Base-by-base conservation (phyloP, 2,797 vertebrate genomes). In the Nothura maculosa region DNA sequence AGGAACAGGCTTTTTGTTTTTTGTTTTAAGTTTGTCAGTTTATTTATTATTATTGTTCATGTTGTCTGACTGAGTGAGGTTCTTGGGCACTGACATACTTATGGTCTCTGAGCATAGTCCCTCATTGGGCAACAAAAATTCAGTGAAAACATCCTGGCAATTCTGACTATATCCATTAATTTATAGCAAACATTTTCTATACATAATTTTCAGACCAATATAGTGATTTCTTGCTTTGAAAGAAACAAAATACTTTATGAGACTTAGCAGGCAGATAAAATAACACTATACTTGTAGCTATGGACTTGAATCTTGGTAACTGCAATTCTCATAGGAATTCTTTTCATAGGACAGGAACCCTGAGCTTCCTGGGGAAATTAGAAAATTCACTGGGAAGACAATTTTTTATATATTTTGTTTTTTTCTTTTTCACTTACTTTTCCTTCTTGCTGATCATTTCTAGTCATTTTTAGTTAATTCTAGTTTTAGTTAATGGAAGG, bases 261-360 rank as follows among this genome's bases (percentile, higher is more conserved):
- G 34, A 43, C 34, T 73, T 67, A 73, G 3, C 21, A 48, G 25
- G 2, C 16, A 62, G 14, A 30, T 32, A 52, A 16, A 74, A 28
- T 5, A 54, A 40, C 64, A 43, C 1, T 40, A 27, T 10, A 34
- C 3, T 3, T 13, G 19, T 18, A 73, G 9, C 19, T 82, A 30
- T 54, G 55, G 40, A 40, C 13, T 5, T 43, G 27, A 50, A 22
- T 73, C 40, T 9, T 15, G 36, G 34, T 4, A 38, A 27, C 3
- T 18, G 1, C 42, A 62, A 52, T 12, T 1, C 21, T 63, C 28
- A 45, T 5, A 45, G 9, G 4, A 40, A 3, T 5, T 69, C 2
- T 38, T 85, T 58, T 15, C 3, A 1, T 32, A 20, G 10, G 4
- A 8, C 10, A 67, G 9, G 12, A 21, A 34, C 69, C 18, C 25